Evolutionary conservation across 23 tunicate species (phyloP).

Genomic region (Styela clava): DNA sequence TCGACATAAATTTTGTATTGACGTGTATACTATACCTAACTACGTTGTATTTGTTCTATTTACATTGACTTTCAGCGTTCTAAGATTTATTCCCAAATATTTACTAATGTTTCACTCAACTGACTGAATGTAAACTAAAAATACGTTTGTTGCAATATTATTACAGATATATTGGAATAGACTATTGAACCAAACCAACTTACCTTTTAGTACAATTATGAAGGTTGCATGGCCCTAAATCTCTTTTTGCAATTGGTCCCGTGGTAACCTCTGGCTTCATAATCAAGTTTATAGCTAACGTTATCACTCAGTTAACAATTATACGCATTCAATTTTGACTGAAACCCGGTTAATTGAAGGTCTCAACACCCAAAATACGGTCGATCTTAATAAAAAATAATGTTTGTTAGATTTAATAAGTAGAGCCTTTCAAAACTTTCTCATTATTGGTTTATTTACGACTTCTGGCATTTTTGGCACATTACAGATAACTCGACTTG

Average conservation of each 20-base stretch:
- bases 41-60: neutral
- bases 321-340: neutral
- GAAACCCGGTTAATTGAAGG: neutral
- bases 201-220: slow-evolving; percentile 62
- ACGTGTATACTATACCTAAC: too few species aligned
- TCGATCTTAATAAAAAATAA: too few species aligned
- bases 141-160: too few species aligned
- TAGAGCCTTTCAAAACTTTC: neutral
- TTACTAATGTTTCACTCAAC: neutral
- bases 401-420: too few species aligned
- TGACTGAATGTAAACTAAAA: neutral
- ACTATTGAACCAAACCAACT: neutral
- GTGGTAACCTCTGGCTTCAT: slow-evolving; percentile 52
- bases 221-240: slow-evolving; percentile 43
- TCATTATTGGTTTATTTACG: neutral
- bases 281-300: neutral
- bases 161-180: neutral
- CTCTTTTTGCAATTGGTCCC: slow-evolving; percentile 31
- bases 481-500: too few species aligned
- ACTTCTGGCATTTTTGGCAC: neutral
- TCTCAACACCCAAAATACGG: too few species aligned
- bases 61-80: neutral
- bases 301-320: neutral
- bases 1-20: neutral
- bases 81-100: too few species aligned